Base-by-base conservation (phyloP, 2,797 vertebrate genomes). In the Fistularia commersonii region DNA sequence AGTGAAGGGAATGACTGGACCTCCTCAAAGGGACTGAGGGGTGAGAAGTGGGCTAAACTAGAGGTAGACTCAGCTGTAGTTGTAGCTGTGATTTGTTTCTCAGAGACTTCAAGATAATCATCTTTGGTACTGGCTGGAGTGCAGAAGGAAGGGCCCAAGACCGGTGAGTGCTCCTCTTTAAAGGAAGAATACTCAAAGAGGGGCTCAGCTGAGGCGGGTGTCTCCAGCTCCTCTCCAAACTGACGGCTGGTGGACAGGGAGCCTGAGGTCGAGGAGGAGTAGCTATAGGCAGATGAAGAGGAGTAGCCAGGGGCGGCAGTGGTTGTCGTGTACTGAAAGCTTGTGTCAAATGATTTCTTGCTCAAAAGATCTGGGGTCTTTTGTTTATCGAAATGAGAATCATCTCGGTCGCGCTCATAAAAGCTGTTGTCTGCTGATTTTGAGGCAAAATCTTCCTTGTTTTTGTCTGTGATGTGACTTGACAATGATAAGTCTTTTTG, bases 41-140 rank as follows among this genome's bases (percentile, higher is more conserved):
- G 89, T 42, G 93, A 92, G 66, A 93, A 90, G 47, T 82, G 91
- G 35, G 90, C 82, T 59, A 92, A 79, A 60, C 84, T 83, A 38
- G 93, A 83, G 9, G 91, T 85, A 37, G 91, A 90, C 62, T 92
- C 91, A 11, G 77, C 83, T 0, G 74, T 79, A 45, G 88, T 70
- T 51, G 87, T 80, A 45, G 83, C 38, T 0, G 69, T 66, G 10
- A 47, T 43, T 39, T 89, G 84, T 81, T 92, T 93, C 61, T 95
- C 90, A 8, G 94, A 93, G 45, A 98, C 96, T 75, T 98, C 94
- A 51, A 99, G 76, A 70, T 97, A 98, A 56, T 95, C 93, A 11
- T 97, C 93, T 72, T 93, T 93, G 41, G 77, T 42, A 2, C 87
- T 87, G 61, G 74, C 66, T 31, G 88, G 83, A 45, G 59, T 77